Evolutionary conservation across 2,888 invertebrate species (phyloP).

Genomic region (Eueremaeus valkanovi): DNA sequence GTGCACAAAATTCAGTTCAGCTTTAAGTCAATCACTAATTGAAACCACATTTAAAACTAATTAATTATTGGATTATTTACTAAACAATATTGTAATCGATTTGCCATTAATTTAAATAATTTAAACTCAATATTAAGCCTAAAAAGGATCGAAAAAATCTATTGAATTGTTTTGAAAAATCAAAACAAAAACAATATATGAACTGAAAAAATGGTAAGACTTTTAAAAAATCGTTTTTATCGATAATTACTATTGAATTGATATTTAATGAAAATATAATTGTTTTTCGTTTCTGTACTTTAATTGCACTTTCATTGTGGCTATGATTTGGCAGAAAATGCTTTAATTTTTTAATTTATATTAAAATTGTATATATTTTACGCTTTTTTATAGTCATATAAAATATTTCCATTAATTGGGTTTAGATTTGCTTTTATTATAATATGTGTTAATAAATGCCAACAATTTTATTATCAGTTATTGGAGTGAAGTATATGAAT

Average conservation of each 20-base stretch:
- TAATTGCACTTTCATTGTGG: constrained; percentile 1
- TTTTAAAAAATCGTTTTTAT: not conserved
- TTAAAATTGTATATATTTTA: too few relatives aligned
- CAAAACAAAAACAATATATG: not conserved
- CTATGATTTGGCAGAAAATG: not conserved
- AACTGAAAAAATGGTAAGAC: not conserved
- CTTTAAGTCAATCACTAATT: not conserved
- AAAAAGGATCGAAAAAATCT: not conserved
- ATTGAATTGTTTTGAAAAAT: not conserved
- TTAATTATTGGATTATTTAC: not conserved
- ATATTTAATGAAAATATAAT: too few relatives aligned
- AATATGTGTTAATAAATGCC: not conserved
- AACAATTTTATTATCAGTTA: not conserved
- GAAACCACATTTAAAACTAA: too few relatives aligned
- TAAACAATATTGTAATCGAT: not conserved
- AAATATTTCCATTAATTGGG: too few relatives aligned
- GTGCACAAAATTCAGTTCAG: not conserved
- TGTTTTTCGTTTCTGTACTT: too few relatives aligned
- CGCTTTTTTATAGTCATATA: too few relatives aligned
- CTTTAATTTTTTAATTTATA: too few relatives aligned
- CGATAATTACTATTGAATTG: not conserved
- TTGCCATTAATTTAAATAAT: not conserved
- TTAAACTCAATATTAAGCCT: not conserved
- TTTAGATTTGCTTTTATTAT: too few relatives aligned
- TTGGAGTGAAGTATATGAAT: not conserved